Evolutionary conservation across 2,888 invertebrate species (phyloP).

Genomic region (Creontiades dilutus): DNA sequence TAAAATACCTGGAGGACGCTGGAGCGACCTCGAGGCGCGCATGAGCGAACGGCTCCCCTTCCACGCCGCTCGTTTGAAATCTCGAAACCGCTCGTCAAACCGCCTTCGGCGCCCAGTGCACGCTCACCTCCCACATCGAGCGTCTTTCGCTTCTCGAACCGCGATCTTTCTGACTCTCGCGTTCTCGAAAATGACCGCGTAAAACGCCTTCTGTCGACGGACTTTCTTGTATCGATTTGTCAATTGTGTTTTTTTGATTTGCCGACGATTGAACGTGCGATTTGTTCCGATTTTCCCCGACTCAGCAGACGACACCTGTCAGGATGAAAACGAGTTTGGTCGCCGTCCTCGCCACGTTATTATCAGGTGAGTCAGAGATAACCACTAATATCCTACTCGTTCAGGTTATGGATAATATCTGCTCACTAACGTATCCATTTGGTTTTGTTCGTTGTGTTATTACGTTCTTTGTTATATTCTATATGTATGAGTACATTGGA

Average conservation of each 20-base stretch:
- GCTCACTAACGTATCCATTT: neutral
- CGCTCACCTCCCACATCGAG: conserved; percentile 42
- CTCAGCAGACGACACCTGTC: conserved; percentile 40
- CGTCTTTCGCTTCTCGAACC: conserved; percentile 20
- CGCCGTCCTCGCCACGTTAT: conserved; percentile 53
- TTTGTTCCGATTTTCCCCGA: too few species aligned
- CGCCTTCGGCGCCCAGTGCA: conserved; percentile 63
- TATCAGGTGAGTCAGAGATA: conserved; percentile 69
- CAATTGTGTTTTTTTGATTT: conserved; percentile 37
- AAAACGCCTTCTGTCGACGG: neutral
- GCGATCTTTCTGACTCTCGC: conserved; percentile 46
- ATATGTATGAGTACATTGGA: too few species aligned
- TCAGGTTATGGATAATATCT: neutral
- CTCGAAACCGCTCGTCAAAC: conserved; percentile 42
- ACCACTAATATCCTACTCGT: conserved; percentile 26
- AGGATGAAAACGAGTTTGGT: conserved; percentile 32
- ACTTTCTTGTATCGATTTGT: neutral
- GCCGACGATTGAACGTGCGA: too few species aligned
- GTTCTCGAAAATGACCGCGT: too few species aligned
- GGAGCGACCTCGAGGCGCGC: conserved; percentile 47
- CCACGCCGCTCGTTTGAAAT: conserved; percentile 43
- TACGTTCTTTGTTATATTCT: too few species aligned
- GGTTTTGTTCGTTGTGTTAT: too few species aligned
- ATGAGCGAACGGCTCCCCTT: conserved; percentile 57
- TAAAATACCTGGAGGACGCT: too few species aligned